phyloP scores from a whole-genome alignment of 2,797 vertebrate species.

The Phylloscopus collybita region DNA sequence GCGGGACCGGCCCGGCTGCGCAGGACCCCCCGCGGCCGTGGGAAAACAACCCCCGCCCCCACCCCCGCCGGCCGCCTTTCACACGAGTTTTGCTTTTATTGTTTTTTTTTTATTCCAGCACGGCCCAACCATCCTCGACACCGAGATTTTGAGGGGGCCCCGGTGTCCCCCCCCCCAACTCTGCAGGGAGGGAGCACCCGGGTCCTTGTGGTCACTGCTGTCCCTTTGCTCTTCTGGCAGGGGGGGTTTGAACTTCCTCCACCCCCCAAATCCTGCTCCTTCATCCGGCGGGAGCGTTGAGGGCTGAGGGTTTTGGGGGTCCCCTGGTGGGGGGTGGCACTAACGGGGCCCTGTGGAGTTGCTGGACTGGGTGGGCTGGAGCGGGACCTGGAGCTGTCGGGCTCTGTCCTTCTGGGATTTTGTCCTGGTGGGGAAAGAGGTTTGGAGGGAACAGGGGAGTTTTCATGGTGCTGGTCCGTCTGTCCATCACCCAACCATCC shows the following conservation, averaged over 20 bases:
- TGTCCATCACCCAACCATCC: no score
- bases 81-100: not conserved
- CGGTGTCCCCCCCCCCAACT: rapidly evolving
- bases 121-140: rapidly evolving
- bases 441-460: no score
- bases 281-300: rapidly evolving
- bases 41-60: slow-evolving; percentile 6
- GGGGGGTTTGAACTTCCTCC: no score
- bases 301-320: not conserved
- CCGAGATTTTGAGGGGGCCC: no score
- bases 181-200: rapidly evolving
- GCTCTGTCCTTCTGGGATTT: not conserved
- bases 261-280: not conserved
- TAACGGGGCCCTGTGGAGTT: not conserved
- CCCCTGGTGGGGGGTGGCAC: not conserved
- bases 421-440: not conserved
- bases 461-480: not conserved
- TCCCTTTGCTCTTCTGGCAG: not conserved
- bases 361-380: not conserved
- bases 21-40: not conserved
- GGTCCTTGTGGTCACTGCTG: not conserved
- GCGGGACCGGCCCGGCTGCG: not conserved
- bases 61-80: not conserved
- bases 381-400: not conserved
- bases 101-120: not conserved